A percentile compares a stretch with the other conserved stretches of the same genome.
These are phyloP conservation scores for Rhynchopsitta pachyrhyncha DNA, from an alignment of 2,113 vertebrate species.

Conservation along the genomic window DNA sequence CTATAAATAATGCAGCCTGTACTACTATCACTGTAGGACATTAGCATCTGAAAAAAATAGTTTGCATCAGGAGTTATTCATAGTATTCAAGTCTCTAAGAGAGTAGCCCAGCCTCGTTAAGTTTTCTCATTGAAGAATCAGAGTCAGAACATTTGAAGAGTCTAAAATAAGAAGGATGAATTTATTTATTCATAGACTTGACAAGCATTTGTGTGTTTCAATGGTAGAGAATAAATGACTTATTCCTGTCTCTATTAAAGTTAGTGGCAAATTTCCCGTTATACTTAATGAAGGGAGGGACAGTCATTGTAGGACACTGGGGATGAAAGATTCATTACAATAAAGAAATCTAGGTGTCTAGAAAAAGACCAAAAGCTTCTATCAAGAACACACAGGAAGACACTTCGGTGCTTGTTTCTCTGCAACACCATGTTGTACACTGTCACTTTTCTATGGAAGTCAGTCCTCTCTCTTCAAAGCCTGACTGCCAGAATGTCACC, in stretches of 20 bases:
- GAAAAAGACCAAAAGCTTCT: neutral
- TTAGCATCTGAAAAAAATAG: neutral
- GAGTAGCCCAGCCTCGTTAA: neutral
- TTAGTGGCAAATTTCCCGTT: neutral
- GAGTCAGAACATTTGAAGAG: neutral
- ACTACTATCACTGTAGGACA: neutral
- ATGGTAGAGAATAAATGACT: neutral
- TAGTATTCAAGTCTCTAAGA: neutral
- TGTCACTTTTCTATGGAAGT: neutral
- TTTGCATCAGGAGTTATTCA: neutral
- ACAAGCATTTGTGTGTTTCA: slow-evolving; percentile 2
- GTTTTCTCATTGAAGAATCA: neutral
- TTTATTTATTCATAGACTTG: neutral
- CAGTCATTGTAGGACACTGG: neutral
- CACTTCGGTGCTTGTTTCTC: neutral
- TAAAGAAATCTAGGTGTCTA: neutral
- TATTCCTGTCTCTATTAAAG: neutral
- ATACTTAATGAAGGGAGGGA: neutral
- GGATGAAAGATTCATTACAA: neutral
- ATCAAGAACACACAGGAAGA: neutral
- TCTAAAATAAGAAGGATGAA: neutral
- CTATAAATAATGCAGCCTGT: neutral
- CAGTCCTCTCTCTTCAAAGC: neutral
- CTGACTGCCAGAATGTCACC: neutral
- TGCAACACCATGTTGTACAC: neutral